Percentiles rank a stretch among this genome's conserved stretches.
phyloP scores from a whole-genome alignment of 2,888 invertebrate genomes.

The Ellobium chinense region DNA sequence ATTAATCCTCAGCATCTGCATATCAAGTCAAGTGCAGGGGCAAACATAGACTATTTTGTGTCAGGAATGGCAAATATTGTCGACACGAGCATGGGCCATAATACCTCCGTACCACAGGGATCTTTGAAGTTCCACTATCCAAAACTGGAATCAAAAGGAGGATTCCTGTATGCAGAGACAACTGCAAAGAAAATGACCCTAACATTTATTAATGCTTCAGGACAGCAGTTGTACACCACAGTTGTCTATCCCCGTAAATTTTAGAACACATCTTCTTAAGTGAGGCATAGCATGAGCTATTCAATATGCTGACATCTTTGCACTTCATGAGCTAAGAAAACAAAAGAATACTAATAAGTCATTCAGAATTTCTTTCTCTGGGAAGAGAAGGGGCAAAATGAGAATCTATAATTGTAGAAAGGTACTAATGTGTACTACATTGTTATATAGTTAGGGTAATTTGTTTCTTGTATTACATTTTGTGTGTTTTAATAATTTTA shows the following conservation, averaged over 20 bases:
- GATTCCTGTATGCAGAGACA: constrained; percentile 73
- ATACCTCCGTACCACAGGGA: constrained; percentile 68
- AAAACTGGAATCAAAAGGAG: constrained; percentile 72
- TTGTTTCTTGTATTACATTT: no score
- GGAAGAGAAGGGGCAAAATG: neutral
- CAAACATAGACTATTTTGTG: constrained; percentile 77
- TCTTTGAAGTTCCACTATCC: constrained; percentile 77
- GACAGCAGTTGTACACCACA: constrained; percentile 62
- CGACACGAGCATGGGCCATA: constrained; percentile 74
- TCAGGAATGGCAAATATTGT: constrained; percentile 79
- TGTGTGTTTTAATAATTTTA: no score
- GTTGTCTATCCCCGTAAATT: constrained; percentile 62
- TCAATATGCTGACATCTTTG: no score
- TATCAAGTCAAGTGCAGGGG: constrained; percentile 54
- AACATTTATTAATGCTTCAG: constrained; percentile 67
- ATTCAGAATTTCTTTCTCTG: neutral
- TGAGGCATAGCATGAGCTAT: no score
- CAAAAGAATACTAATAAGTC: no score
- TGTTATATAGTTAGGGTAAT: no score
- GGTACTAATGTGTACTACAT: no score
- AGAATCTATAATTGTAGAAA: no score
- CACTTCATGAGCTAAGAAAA: no score
- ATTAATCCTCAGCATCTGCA: constrained; percentile 65
- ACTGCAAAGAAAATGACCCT: constrained; percentile 68
- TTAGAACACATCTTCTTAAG: neutral